Evolutionary conservation across 2,113 vertebrate species (phyloP).

Genomic region (Silurus asotus): DNA sequence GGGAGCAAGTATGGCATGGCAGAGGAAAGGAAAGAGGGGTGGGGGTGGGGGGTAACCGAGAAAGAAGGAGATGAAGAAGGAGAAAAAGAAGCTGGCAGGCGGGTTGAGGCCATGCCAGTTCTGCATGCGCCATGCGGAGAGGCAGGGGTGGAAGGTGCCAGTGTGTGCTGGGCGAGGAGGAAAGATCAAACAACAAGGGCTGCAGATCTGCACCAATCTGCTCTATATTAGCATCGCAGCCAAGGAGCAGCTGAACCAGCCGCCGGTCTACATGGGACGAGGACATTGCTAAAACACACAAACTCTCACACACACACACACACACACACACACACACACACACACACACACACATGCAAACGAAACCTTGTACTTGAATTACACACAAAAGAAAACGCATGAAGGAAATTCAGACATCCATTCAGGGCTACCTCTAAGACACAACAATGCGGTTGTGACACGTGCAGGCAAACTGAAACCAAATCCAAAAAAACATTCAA

Average conservation of each 20-base stretch:
- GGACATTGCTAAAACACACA: conserved; percentile 28
- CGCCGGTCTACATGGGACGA: conserved; percentile 59
- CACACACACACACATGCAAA: background rate
- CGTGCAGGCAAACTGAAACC: background rate
- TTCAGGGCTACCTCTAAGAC: background rate
- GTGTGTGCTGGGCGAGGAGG: conserved; percentile 79
- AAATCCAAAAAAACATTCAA: background rate
- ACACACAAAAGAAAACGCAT: background rate
- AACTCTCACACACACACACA: background rate
- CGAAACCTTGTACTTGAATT: background rate
- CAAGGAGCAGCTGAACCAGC: conserved; percentile 78
- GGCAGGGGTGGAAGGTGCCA: conserved; percentile 76
- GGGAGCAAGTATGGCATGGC: conserved; percentile 73
- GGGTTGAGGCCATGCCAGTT: conserved; percentile 79
- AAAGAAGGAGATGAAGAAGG: background rate
- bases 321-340: background rate
- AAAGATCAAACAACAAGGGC: conserved; percentile 83
- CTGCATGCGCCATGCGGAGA: conserved; percentile 77
- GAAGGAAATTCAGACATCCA: background rate
- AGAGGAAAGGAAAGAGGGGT: conserved; percentile 43
- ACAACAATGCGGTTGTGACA: background rate
- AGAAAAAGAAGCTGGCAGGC: conserved; percentile 75
- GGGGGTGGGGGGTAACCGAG: background rate
- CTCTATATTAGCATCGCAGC: conserved; percentile 79
- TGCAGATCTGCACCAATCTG: conserved; percentile 83